Evolutionary conservation across 2,113 vertebrate genomes (phyloP).

Genomic region (Rhabdornis inornatus): DNA sequence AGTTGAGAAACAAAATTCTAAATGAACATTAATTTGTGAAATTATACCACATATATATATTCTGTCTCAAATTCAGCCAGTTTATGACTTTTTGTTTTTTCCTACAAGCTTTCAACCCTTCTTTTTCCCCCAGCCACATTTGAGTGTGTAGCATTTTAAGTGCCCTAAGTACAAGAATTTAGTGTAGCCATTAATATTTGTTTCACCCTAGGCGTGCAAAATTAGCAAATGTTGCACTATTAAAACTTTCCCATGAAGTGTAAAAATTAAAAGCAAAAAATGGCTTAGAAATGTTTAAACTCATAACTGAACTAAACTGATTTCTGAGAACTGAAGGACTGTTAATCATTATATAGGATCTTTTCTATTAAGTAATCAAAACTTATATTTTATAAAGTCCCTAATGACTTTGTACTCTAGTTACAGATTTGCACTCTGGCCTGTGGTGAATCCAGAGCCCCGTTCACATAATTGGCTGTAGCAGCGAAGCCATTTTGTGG

Average conservation of each 20-base stretch:
- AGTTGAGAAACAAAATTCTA: background rate
- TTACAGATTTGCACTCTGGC: background rate
- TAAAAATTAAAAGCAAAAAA: background rate
- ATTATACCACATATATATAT: background rate
- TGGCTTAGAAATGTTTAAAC: background rate
- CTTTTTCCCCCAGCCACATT: background rate
- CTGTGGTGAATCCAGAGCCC: background rate
- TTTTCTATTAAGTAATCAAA: background rate
- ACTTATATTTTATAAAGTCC: background rate
- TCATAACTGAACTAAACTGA: background rate
- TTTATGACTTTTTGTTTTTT: rapidly evolving
- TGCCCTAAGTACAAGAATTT: background rate
- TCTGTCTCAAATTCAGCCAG: background rate
- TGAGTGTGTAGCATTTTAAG: background rate
- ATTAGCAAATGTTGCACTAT: background rate
- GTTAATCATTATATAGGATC: background rate
- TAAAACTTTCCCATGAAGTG: background rate
- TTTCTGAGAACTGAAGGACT: background rate
- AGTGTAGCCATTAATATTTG: background rate
- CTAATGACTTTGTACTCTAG: background rate
- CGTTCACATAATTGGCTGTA: background rate
- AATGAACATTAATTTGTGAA: background rate
- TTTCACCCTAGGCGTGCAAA: background rate
- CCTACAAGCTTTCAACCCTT: background rate
- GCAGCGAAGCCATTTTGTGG: background rate